Conservation (phyloP, 2,113 vertebrate species). For the Mastomys natalensis region DNA sequence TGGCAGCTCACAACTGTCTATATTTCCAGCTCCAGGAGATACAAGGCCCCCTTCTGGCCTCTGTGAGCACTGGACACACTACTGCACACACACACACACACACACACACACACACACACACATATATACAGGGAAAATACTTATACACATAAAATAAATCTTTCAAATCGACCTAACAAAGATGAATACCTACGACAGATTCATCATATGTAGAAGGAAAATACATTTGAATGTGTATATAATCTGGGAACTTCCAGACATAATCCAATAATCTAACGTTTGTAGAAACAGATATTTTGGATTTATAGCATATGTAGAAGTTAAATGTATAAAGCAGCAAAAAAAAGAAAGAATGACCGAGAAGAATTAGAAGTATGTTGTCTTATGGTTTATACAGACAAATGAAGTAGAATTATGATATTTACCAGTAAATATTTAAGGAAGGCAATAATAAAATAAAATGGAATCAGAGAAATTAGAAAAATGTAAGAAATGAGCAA, state of each 20-base stretch:
- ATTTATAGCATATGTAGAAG: neutral
- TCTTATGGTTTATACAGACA: neutral
- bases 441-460: neutral
- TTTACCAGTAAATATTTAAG: neutral
- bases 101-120: neutral
- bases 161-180: neutral
- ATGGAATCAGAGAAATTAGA: neutral
- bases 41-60: neutral
- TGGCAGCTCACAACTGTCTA: neutral
- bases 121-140: neutral
- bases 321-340: neutral
- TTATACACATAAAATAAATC: neutral
- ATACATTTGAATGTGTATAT: neutral
- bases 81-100: neutral
- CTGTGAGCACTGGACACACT: neutral
- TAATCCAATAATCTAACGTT: neutral
- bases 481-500: neutral
- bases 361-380: neutral
- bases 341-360: neutral
- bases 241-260: neutral
- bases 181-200: neutral
- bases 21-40: neutral
- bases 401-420: neutral
- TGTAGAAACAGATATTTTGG: conserved; percentile 1
- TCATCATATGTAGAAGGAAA: neutral